Evolutionary conservation across 2,113 vertebrate species (phyloP), one percentile per base, ranked within the genome.

Genomic region (Myxocyprinus asiaticus): DNA sequence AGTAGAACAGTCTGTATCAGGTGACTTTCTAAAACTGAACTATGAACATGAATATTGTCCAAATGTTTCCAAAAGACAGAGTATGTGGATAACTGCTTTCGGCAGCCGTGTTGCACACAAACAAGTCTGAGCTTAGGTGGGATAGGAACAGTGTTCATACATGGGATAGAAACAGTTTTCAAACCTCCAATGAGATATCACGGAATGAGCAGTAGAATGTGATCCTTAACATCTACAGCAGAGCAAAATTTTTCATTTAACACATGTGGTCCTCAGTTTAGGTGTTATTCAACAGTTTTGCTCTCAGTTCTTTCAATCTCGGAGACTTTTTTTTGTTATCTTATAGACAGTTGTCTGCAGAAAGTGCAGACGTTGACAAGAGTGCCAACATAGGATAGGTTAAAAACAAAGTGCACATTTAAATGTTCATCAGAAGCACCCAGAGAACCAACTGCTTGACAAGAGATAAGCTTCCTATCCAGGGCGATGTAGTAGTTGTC

Each of bases 271-370:
- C 7, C 15, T 50, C 44, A 76, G 48, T 72, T 84, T 3, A 81
- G 51, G 15, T 67, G 1, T 79, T 84, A 63, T 66, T 15, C 7
- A 47, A 12, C 1, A 44, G 9, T 44, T 83, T 1, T 58, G 77
- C 8, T 14, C 58, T 6, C 3, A 83, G 78, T 67, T 85, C 81
- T 53, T 71, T 0, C 65, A 84, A 64, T 75, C 79, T 67, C 14
- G 82, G 78, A 22, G 77, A 79, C 83, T 55, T 72, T 14, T 76
- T 78, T 86, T 71, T 62, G 86, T 76, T 5, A 82, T 84, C 9
- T 85, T 81, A 42, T 81, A 86, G 10, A 86, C 10, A 4, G 78
- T 85, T 62, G 83, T 84, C 56, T 84, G 82, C 62, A 87, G n/a
- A 22, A 83, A 81, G 75, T 83, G 79, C 63, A 81, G 69, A 79